Evolutionary conservation across 1,140 invertebrate species (phyloP), one percentile per base, ranked within the genome.

Genomic region (Oscheius sp.): DNA sequence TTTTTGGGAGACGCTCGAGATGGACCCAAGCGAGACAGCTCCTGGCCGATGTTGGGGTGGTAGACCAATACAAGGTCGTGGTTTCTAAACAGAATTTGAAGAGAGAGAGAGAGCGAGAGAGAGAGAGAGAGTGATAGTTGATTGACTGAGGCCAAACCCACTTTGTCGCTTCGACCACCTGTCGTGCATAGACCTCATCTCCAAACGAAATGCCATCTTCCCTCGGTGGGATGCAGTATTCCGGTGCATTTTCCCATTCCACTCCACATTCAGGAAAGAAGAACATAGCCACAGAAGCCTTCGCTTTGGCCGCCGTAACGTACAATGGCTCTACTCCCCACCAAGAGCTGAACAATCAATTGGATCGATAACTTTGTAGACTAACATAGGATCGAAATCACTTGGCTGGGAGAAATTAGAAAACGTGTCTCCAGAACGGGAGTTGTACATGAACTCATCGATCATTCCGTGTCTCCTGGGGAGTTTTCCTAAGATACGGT

Each of bases 261-360:
- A 74, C 72, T n/a, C 68, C 45, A 34, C 72, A 74, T 46, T 74
- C 72, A n/a, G 72, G 72, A 29, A 74, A 74, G 63, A 67, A 74
- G 52, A 68, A 68, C 52, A 74, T 46, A 13, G 72, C 72, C 1
- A 68, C 72, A 4, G 49, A 49, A 35, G 65, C 72, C n/a, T 36
- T 36, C 0, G 49, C 38, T 32, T 59, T 55, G 4, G 35, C 32
- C 1, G 72, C 72, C 2, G 66, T 69, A 18, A 68, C 18, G 26
- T 68, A 74, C 3, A 74, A 32, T 7, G 72, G 72, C 29, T 62
- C 55, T 23, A 52, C 36, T 2, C 35, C 49, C 72, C 72, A 74
- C 72, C 72, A 74, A 18, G 55, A 35, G 29, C 61, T 29, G 2
- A 61, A 71, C 20, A 18, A 59, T 59, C 13, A 23, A 63, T n/a